Conservation (phyloP, 1,140 invertebrate species). For the Belonocnema kinseyi region DNA sequence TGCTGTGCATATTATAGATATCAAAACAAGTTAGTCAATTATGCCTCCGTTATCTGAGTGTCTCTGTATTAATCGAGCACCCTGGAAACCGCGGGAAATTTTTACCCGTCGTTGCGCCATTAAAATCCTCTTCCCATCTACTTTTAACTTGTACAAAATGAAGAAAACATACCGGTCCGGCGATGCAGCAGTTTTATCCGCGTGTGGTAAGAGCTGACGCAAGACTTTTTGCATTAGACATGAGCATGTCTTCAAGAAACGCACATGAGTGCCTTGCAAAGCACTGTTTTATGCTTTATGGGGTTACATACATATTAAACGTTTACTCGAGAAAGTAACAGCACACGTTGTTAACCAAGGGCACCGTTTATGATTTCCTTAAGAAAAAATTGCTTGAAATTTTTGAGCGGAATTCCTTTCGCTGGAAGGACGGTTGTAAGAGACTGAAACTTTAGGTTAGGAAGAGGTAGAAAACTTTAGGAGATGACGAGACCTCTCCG, state of each 20-base stretch:
- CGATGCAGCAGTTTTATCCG: slow-evolving; percentile 3
- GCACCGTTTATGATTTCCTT: slow-evolving; percentile 13
- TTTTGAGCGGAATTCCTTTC: not conserved
- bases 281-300: slow-evolving; percentile 15
- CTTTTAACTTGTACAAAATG: slow-evolving; percentile 11
- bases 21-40: not conserved
- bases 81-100: not conserved
- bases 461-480: too few species aligned
- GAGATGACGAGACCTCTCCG: too few species aligned
- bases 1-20: slow-evolving; percentile 5
- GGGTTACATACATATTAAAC: slow-evolving; percentile 19
- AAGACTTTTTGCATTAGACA: slow-evolving; percentile 26
- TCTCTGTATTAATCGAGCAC: slow-evolving; percentile 5
- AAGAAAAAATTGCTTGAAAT: not conserved
- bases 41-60: slow-evolving; percentile 12
- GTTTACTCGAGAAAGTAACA: slow-evolving; percentile 18
- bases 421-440: not conserved
- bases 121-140: slow-evolving; percentile 9
- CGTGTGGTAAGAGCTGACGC: slow-evolving; percentile 30
- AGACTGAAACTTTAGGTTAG: too few species aligned
- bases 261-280: not conserved
- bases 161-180: not conserved
- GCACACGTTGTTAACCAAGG: slow-evolving; percentile 2
- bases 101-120: slow-evolving; percentile 7
- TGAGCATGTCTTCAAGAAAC: slow-evolving; percentile 23